A percentile compares a stretch with the other conserved stretches of the same genome.
Conservation (phyloP, 2,797 vertebrate genomes). For the Picus viridis region DNA sequence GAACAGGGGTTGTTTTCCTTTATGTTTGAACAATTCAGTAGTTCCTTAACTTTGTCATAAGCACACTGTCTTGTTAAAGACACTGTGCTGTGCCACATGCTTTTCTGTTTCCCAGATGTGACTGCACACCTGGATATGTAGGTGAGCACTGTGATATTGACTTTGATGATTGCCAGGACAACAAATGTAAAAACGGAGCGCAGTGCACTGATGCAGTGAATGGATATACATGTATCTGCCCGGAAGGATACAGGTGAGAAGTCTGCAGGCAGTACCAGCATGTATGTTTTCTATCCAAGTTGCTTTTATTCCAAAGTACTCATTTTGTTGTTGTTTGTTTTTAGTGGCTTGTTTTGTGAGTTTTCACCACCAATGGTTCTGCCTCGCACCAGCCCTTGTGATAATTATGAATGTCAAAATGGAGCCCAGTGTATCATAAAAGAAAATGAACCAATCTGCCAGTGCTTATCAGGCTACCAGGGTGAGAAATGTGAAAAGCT, state of each 20-base stretch:
- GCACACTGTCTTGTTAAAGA: neutral
- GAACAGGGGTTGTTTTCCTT: neutral
- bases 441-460: constrained; percentile 89
- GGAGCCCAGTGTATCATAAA: constrained; percentile 92
- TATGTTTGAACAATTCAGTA: neutral
- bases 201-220: constrained; percentile 94
- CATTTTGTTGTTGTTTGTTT: neutral
- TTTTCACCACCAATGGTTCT: constrained; percentile 95
- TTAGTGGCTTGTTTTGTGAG: constrained; percentile 94
- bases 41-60: neutral
- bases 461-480: constrained; percentile 93
- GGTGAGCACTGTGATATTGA: constrained; percentile 94
- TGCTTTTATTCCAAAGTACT: neutral
- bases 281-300: neutral
- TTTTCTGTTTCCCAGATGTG: constrained; percentile 84
- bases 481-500: constrained; percentile 92
- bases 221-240: constrained; percentile 94
- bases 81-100: neutral
- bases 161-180: constrained; percentile 93
- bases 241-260: constrained; percentile 92
- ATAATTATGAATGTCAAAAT: constrained; percentile 94
- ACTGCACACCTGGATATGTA: constrained; percentile 93
- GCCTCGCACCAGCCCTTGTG: constrained; percentile 95
- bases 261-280: neutral
- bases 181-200: constrained; percentile 94